Conservation (phyloP, 2,797 vertebrate genomes). For the Threskiornis aethiopicus region DNA sequence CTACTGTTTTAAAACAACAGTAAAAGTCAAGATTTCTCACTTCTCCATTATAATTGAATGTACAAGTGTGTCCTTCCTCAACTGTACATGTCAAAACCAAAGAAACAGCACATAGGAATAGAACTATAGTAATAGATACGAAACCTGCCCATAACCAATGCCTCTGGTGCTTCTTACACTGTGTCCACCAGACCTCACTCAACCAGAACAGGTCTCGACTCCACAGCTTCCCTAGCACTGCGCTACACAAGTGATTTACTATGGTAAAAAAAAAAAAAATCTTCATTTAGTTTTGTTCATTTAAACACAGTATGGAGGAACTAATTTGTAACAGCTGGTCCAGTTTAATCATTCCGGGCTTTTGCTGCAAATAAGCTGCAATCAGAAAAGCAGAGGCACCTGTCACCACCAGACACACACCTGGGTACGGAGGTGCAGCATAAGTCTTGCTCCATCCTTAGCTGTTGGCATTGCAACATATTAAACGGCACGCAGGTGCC, state of each 20-base stretch:
- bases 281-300: no score
- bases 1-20: not conserved
- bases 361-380: not conserved
- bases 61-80: not conserved
- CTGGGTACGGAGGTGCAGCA: not conserved
- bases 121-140: fast-evolving
- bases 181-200: fast-evolving
- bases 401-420: not conserved
- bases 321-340: not conserved
- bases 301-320: not conserved
- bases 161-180: fast-evolving
- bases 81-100: fast-evolving
- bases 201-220: fast-evolving
- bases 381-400: not conserved
- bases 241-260: fast-evolving
- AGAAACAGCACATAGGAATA: fast-evolving
- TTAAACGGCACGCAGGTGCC: not conserved
- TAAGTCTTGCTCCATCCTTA: not conserved
- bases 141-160: not conserved
- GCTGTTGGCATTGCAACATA: not conserved
- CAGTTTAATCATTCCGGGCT: not conserved
- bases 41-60: fast-evolving
- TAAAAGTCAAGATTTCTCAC: not conserved
- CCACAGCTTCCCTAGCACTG: not conserved
- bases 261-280: not conserved